Conservation (phyloP, 2,888 invertebrate species). For the Trisateles emortualis region DNA sequence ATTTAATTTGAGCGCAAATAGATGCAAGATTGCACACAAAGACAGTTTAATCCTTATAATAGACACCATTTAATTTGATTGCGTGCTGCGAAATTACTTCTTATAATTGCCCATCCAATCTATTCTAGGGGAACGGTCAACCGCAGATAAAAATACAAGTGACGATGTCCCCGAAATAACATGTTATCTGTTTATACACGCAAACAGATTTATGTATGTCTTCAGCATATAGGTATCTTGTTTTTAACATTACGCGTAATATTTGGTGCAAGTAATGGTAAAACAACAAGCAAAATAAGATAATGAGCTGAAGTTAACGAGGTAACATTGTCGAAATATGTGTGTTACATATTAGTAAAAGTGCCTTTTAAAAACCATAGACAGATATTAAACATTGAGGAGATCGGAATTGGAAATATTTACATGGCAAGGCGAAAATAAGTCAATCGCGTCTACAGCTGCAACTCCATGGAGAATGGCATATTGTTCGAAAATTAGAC, state of each 20-base stretch:
- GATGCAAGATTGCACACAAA: slow-evolving; percentile 36
- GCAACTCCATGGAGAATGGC: slow-evolving; percentile 41
- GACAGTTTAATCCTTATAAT: slow-evolving; percentile 26
- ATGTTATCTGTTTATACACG: slow-evolving; percentile 26
- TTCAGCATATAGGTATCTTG: neutral
- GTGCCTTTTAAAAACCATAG: neutral
- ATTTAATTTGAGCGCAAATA: slow-evolving; percentile 50
- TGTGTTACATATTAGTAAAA: neutral
- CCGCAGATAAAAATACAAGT: slow-evolving; percentile 39
- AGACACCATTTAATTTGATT: slow-evolving; percentile 29
- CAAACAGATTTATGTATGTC: slow-evolving; percentile 21
- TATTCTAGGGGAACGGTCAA: slow-evolving; percentile 32
- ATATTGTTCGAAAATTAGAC: slow-evolving; percentile 57
- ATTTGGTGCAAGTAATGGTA: neutral
- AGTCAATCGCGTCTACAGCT: slow-evolving; percentile 28
- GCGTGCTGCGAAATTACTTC: slow-evolving; percentile 23
- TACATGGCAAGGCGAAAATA: slow-evolving; percentile 20
- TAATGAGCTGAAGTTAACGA: neutral
- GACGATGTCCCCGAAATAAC: slow-evolving; percentile 38
- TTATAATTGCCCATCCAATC: slow-evolving; percentile 44
- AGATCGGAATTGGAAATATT: slow-evolving; percentile 15
- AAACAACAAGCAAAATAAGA: slow-evolving; percentile 4
- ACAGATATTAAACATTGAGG: neutral
- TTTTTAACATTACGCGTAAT: neutral
- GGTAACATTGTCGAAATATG: slow-evolving; percentile 8